Conservation (phyloP, 2,797 vertebrate genomes). For the Cossypha niveicapilla region DNA sequence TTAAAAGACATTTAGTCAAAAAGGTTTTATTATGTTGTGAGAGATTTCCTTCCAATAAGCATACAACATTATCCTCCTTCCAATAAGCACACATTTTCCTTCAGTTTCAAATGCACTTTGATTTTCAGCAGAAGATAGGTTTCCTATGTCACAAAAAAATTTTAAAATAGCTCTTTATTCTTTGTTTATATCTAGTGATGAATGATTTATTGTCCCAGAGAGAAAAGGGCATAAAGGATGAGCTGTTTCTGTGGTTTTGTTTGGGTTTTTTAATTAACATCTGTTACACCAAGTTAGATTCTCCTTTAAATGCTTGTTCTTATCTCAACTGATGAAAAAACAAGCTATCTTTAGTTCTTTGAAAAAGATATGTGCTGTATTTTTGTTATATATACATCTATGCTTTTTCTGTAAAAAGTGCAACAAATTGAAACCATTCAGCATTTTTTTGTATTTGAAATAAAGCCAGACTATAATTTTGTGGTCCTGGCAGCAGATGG, state of each 20-base stretch:
- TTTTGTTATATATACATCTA: background rate
- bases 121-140: background rate
- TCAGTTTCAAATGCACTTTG: background rate
- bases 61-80: background rate
- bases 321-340: background rate
- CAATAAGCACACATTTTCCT: background rate
- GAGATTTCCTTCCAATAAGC: background rate
- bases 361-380: background rate
- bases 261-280: constrained; percentile 20
- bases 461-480: constrained; percentile 23
- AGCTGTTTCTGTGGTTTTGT: background rate
- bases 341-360: background rate
- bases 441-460: background rate
- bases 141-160: background rate
- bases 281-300: background rate
- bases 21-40: background rate
- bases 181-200: background rate
- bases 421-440: constrained; percentile 22
- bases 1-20: background rate
- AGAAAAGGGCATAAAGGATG: background rate
- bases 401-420: constrained; percentile 12
- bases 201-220: constrained; percentile 34
- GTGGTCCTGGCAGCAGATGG: constrained; percentile 31
- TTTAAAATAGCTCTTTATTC: background rate
- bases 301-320: background rate